Evolutionary conservation across 2,113 vertebrate genomes (phyloP).

Genomic region (Chrysochloris asiatica): DNA sequence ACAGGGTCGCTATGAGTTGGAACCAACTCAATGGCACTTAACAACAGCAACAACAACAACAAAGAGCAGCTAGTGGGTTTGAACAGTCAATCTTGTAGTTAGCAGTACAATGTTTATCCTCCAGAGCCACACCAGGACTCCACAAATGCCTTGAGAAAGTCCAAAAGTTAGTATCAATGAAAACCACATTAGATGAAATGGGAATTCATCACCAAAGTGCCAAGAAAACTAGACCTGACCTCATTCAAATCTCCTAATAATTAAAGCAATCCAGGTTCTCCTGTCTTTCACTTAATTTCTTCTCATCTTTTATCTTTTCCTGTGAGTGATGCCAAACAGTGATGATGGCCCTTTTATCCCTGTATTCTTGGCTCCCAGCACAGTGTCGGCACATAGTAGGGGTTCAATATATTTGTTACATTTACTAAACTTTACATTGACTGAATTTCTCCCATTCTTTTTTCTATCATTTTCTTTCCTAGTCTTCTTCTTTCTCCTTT

Average conservation of each 20-base stretch:
- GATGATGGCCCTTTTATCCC: neutral
- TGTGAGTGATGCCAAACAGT: neutral
- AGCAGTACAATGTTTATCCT: too few species aligned
- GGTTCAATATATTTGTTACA: neutral
- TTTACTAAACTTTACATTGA: neutral
- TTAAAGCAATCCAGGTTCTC: neutral
- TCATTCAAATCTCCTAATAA: neutral
- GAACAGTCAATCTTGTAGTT: too few species aligned
- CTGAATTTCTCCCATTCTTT: neutral
- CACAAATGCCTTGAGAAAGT: neutral
- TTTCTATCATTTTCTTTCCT: neutral
- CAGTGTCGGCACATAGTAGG: neutral
- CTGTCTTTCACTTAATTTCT: neutral
- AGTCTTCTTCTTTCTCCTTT: neutral
- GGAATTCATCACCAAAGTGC: conserved; percentile 16
- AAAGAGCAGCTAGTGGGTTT: too few species aligned
- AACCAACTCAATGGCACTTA: too few species aligned
- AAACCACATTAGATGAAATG: conserved; percentile 27
- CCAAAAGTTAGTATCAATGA: conserved; percentile 42
- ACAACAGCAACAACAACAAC: too few species aligned
- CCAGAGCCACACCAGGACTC: too few species aligned
- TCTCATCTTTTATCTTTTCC: neutral
- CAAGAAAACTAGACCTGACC: neutral
- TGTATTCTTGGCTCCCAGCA: neutral
- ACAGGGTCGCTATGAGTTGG: too few species aligned